Evolutionary conservation across 2,888 invertebrate genomes (phyloP).

Genomic region (Himalopsyche anomala): DNA sequence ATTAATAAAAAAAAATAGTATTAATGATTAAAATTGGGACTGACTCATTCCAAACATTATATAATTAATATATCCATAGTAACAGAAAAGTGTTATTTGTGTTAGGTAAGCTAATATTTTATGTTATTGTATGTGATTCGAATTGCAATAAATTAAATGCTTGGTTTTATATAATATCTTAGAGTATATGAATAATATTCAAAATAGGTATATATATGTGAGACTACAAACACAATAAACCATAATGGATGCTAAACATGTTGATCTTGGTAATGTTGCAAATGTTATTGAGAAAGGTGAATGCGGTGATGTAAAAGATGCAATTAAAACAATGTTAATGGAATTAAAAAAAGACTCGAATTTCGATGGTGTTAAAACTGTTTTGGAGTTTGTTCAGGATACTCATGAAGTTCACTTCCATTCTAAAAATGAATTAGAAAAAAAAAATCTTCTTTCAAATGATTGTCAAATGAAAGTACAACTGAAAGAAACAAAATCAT

Average conservation of each 20-base stretch:
- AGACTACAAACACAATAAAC: too few species aligned
- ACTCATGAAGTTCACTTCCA: neutral
- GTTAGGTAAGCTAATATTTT: too few species aligned
- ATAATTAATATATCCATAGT: too few species aligned
- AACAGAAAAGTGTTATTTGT: too few species aligned
- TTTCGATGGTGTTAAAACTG: slow-evolving; percentile 25
- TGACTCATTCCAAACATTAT: too few species aligned
- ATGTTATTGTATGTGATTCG: too few species aligned
- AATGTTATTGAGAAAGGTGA: neutral
- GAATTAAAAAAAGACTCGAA: slow-evolving; percentile 12
- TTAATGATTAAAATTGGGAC: neutral
- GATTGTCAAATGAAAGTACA: slow-evolving; percentile 28
- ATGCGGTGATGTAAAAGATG: slow-evolving; percentile 35
- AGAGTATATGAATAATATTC: too few species aligned
- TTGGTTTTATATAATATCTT: too few species aligned
- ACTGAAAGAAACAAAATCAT: slow-evolving; percentile 32
- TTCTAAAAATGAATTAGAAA: neutral
- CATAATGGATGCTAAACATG: neutral
- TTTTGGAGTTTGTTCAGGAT: slow-evolving; percentile 23
- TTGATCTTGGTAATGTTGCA: neutral
- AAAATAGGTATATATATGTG: too few species aligned
- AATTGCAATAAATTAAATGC: too few species aligned
- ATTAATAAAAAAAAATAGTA: too few species aligned
- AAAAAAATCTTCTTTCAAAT: neutral
- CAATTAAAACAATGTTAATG: slow-evolving; percentile 1